Conservation (phyloP, 2,797 vertebrate genomes). For the Anniella stebbinsi region DNA sequence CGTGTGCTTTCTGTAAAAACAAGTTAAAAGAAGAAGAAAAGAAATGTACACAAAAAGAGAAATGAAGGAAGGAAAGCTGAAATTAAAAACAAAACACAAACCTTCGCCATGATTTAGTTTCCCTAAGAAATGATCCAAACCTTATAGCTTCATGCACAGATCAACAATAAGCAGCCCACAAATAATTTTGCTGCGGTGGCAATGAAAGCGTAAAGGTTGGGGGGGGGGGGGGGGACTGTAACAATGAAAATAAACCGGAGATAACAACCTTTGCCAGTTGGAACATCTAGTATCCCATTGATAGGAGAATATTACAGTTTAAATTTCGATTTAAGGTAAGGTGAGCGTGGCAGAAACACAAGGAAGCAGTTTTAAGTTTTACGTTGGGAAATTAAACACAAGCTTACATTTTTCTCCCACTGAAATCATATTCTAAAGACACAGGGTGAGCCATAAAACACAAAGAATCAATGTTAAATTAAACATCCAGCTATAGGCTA, state of each 20-base stretch:
- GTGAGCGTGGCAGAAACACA: neutral
- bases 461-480: neutral
- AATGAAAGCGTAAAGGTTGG: neutral
- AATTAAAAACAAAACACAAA: no score
- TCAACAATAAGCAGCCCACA: neutral
- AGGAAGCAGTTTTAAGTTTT: neutral
- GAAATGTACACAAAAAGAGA: constrained; percentile 38
- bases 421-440: neutral
- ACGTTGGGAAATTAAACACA: neutral
- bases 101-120: no score
- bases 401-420: neutral
- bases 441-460: neutral
- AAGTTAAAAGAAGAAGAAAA: constrained; percentile 21
- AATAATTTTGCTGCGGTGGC: neutral
- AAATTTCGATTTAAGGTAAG: neutral
- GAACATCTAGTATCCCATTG: neutral
- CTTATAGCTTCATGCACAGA: neutral
- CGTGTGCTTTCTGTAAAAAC: constrained; percentile 55
- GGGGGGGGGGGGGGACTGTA: neutral
- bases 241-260: neutral
- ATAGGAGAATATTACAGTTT: neutral
- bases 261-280: neutral
- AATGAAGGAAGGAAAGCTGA: constrained; percentile 24
- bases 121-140: neutral
- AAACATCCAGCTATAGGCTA: neutral